Conservation (phyloP, 1,140 invertebrate genomes). For the Hycleus cichorii region DNA sequence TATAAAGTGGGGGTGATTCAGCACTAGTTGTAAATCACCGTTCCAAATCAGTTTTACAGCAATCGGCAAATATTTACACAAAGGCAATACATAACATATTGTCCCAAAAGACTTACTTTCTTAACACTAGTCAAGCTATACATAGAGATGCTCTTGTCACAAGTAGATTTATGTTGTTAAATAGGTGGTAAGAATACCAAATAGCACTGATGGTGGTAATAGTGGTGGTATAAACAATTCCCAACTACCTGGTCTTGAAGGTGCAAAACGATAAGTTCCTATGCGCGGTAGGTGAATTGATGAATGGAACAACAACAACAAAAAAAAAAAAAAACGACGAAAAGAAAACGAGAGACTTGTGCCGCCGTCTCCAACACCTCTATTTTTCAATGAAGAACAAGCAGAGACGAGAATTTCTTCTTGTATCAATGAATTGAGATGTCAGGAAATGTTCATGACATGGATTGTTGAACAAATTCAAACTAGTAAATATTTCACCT, state of each 20-base stretch:
- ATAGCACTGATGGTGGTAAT: neutral
- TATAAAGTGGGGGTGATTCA: conserved; percentile 22
- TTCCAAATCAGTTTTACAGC: conserved; percentile 21
- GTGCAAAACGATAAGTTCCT: conserved; percentile 1
- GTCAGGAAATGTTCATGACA: conserved; percentile 21
- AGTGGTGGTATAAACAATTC: neutral
- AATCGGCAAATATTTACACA: conserved; percentile 35
- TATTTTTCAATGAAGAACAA: conserved; percentile 8
- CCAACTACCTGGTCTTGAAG: conserved; percentile 18
- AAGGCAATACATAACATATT: conserved; percentile 24
- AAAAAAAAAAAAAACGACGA: neutral
- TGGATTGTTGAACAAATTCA: conserved; percentile 9
- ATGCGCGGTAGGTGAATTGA: neutral
- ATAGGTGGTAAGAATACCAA: conserved; percentile 8
- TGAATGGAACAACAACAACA: too few species aligned
- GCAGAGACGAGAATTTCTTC: neutral
- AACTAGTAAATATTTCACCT: conserved; percentile 24
- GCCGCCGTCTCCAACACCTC: conserved; percentile 2
- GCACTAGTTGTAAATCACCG: conserved; percentile 31
- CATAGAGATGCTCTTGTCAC: conserved; percentile 26
- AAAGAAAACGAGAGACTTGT: conserved; percentile 3
- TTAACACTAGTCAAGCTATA: conserved; percentile 8
- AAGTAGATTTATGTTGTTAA: conserved; percentile 30
- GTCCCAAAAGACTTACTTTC: conserved; percentile 18
- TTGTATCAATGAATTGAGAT: conserved; percentile 17